Evolutionary conservation across 2,888 invertebrate species (phyloP).

Genomic region (Meganola albula): DNA sequence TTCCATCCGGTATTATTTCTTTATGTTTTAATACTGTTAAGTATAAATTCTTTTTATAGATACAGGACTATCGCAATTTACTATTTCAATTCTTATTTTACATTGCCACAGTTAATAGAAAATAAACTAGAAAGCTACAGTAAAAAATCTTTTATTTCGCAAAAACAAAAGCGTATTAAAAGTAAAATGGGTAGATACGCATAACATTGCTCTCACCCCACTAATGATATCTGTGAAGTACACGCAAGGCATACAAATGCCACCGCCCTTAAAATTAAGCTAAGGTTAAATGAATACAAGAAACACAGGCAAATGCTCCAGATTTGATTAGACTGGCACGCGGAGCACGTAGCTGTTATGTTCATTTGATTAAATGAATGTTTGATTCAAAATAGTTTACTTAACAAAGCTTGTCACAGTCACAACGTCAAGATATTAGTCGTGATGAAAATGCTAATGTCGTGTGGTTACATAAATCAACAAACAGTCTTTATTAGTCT

Average conservation of each 20-base stretch:
- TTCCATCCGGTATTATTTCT: too few species aligned
- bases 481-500: too few species aligned
- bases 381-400: conserved; percentile 44
- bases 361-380: conserved; percentile 58
- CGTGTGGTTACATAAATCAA: too few species aligned
- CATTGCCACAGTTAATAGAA: too few species aligned
- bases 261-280: conserved; percentile 32
- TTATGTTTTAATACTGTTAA: too few species aligned
- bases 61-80: too few species aligned
- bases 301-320: conserved; percentile 41
- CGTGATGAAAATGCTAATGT: conserved; percentile 39
- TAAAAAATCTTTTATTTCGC: too few species aligned
- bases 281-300: conserved; percentile 25
- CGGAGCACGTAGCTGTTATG: conserved; percentile 53
- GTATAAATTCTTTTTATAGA: too few species aligned
- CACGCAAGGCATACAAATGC: conserved; percentile 33
- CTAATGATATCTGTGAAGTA: conserved; percentile 43
- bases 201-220: conserved; percentile 36
- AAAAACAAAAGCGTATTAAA: too few species aligned
- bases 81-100: too few species aligned
- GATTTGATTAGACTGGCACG: conserved; percentile 54
- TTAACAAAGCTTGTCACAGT: conserved; percentile 22
- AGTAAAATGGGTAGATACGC: too few species aligned
- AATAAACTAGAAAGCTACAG: too few species aligned
- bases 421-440: conserved; percentile 31